phyloP scores from a whole-genome alignment of 2,797 vertebrate genomes.

The Babyrousa celebensis region DNA sequence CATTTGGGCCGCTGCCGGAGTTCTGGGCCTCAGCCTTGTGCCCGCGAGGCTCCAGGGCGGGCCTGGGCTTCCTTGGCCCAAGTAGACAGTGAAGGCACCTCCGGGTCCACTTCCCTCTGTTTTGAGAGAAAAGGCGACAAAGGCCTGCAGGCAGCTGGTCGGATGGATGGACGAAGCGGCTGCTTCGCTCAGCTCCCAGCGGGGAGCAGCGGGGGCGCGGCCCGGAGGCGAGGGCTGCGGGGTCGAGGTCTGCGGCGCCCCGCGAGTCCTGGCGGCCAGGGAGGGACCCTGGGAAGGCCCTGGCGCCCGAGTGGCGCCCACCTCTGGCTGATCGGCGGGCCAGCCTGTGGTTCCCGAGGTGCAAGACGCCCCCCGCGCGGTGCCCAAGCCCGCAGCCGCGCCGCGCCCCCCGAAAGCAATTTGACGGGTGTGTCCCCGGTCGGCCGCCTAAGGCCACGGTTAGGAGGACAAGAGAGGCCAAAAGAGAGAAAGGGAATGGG shows the following conservation, averaged over 20 bases:
- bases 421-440: conserved; percentile 93
- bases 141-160: not conserved
- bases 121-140: not conserved
- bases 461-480: conserved; percentile 22
- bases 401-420: conserved; percentile 91
- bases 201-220: not conserved
- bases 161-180: not conserved
- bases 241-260: not conserved
- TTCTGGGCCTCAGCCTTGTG: accelerated
- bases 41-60: accelerated
- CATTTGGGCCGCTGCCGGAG: not conserved
- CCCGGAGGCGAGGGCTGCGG: no score
- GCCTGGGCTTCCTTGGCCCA: not conserved
- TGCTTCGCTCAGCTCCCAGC: accelerated
- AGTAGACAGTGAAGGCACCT: not conserved
- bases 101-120: accelerated
- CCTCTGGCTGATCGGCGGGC: not conserved
- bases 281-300: not conserved
- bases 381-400: not conserved
- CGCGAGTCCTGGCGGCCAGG: not conserved
- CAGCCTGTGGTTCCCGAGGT: not conserved
- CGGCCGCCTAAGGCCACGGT: conserved; percentile 94
- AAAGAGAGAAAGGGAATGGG: not conserved
- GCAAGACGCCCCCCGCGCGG: not conserved
- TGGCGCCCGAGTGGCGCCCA: accelerated